These are phyloP conservation scores for Pandemis corylana DNA, from an alignment of 2,888 invertebrate genomes.

Conservation along the genomic window DNA sequence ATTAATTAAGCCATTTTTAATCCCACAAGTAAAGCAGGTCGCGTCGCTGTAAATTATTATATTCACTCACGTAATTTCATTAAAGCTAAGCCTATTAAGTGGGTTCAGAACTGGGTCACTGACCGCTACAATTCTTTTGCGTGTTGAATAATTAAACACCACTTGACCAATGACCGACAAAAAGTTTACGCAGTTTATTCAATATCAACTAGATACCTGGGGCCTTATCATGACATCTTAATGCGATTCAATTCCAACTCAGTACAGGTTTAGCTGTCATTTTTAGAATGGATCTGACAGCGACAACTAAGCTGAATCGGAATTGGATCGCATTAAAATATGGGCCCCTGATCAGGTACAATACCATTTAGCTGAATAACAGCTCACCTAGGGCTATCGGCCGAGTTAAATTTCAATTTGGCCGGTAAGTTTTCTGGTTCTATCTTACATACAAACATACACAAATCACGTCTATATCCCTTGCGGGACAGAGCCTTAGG, in stretches of 20 bases:
- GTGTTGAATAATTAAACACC: conserved; percentile 8
- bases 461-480: no score
- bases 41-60: conserved; percentile 22
- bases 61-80: conserved; percentile 36
- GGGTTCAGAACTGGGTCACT: conserved; percentile 20
- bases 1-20: conserved; percentile 17
- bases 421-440: conserved; percentile 18
- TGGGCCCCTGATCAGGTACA: no score
- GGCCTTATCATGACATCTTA: no score
- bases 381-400: conserved; percentile 24
- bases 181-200: conserved; percentile 9
- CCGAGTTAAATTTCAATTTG: conserved; percentile 33
- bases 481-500: no score
- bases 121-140: conserved; percentile 19
- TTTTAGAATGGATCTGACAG: no score
- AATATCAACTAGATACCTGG: conserved; percentile 14
- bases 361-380: conserved; percentile 17
- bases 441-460: no score
- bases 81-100: conserved; percentile 30
- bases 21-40: conserved; percentile 32
- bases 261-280: no score
- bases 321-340: no score
- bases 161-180: conserved; percentile 2
- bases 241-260: no score
- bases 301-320: no score